Conservation (phyloP, 2,113 vertebrate species). For the Cyrtonyx montezumae region DNA sequence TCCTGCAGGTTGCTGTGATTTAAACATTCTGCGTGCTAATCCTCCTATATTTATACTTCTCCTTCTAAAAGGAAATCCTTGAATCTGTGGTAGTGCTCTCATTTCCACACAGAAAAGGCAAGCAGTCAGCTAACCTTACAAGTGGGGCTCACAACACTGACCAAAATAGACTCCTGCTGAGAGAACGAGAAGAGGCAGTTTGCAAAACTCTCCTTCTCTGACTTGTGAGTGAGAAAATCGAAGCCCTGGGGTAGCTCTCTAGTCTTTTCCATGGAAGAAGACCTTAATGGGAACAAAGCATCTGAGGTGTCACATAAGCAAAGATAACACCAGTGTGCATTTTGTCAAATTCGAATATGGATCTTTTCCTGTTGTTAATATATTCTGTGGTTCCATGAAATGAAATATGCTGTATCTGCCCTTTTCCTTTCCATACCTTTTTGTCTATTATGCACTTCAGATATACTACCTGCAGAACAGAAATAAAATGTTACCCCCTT, state of each 20-base stretch:
- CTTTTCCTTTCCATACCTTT: background rate
- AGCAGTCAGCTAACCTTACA: background rate
- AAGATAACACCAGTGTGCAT: background rate
- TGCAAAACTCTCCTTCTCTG: background rate
- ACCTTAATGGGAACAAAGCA: background rate
- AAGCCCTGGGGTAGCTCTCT: background rate
- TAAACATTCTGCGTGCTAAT: slow-evolving; percentile 44
- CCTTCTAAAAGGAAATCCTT: slow-evolving; percentile 35
- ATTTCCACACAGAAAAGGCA: background rate
- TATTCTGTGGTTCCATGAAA: background rate
- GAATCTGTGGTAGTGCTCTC: background rate
- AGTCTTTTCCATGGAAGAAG: background rate
- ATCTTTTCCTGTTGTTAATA: background rate
- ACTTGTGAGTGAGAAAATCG: background rate
- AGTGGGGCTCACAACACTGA: background rate
- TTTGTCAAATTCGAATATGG: background rate
- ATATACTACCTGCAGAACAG: slow-evolving; percentile 23
- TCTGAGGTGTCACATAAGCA: background rate
- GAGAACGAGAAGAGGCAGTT: background rate
- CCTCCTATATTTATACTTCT: slow-evolving; percentile 24
- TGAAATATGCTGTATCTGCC: background rate
- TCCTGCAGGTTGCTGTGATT: background rate
- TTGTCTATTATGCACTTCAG: background rate
- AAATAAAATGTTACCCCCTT: background rate
- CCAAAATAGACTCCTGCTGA: background rate